Conservation (phyloP, 2,113 vertebrate species). For the Otocyon megalotis region DNA sequence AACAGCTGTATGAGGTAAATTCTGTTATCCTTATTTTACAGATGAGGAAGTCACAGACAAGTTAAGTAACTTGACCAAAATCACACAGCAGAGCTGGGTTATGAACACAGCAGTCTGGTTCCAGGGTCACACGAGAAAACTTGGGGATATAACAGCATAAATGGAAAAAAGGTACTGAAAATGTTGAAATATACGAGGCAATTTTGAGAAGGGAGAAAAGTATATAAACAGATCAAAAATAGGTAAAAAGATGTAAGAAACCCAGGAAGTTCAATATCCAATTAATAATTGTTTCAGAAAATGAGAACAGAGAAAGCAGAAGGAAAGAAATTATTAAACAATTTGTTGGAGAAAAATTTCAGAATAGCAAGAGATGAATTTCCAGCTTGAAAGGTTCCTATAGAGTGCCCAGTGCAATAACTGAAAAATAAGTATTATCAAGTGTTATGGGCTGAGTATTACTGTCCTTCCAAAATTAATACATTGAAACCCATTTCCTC, state of each 20-base stretch:
- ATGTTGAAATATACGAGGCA: neutral
- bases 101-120: neutral
- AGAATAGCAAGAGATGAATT: neutral
- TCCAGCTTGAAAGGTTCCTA: neutral
- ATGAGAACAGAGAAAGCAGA: neutral
- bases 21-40: constrained; percentile 36
- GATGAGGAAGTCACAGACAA: neutral
- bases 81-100: neutral
- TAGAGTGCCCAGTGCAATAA: neutral
- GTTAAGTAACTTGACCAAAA: neutral
- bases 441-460: neutral
- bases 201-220: constrained; percentile 24
- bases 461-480: neutral
- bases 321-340: neutral
- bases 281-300: constrained; percentile 44
- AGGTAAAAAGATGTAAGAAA: neutral
- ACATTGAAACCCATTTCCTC: neutral
- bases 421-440: neutral
- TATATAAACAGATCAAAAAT: neutral
- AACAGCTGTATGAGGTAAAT: neutral
- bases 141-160: neutral
- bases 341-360: neutral
- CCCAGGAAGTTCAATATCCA: neutral
- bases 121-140: neutral
- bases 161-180: neutral